Evolutionary conservation across 2,797 vertebrate species (phyloP), one percentile per base, ranked within the genome.

Genomic region (Betta splendens): DNA sequence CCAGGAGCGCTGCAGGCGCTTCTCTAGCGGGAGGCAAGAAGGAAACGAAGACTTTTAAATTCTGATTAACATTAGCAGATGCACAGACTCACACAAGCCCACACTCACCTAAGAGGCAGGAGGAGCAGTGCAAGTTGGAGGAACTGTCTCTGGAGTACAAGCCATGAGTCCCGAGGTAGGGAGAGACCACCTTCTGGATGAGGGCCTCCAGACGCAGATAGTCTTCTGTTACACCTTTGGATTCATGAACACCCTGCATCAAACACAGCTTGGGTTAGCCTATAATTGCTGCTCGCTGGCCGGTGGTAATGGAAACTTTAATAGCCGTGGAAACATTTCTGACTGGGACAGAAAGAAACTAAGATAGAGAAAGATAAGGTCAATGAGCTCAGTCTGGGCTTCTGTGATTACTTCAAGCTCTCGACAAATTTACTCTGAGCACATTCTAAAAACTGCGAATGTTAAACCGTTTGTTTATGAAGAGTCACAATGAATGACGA

Each of bases 151-250:
- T 91, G 46, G 93, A 95, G 62, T 89, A 94, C 36, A 98, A 91
- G 1, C 97, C 97, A 0, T 96, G 94, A 0, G 95, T 98, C 28
- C 96, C 94, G 67, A 99, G 83, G 85, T 98, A 99, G 0, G 97
- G 97, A 9, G 94, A 97, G 47, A 98, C 95, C 7, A 98, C 95
- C 63, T 95, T 98, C 92, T 97, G 95, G 54, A 98, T 89, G 69
- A 99, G 91, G 1, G 87, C 80, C 85, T 99, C 97, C 77, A 99
- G 87, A 52, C 93, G 95, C 67, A 98, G 84, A 69, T 99, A 99
- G 80, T 96, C 94, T 5, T 95, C 93, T 0, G 92, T 94, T 59
- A 94, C 94, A 0, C 95, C 95, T 81, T 93, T 91, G 0, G 94
- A 93, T 75, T 99, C 96, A 0, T 98, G 96, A 29, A 98, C 96